phyloP scores from a whole-genome alignment of 2,888 invertebrate species.

The Harpagoxenus sublaevis region DNA sequence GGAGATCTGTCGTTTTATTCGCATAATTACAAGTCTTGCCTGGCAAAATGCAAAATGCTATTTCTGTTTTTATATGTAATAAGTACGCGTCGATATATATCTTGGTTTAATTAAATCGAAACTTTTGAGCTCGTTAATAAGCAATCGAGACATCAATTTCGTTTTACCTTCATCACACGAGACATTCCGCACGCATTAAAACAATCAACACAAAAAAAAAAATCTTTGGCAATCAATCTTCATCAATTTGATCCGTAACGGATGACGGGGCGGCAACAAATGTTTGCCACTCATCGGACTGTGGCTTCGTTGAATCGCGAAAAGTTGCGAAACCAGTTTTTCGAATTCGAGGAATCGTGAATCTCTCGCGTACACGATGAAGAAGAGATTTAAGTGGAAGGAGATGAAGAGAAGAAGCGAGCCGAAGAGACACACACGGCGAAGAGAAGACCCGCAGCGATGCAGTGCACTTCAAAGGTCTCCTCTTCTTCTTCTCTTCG shows the following conservation, averaged over 20 bases:
- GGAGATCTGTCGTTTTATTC: neutral
- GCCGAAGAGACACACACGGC: slow-evolving; percentile 32
- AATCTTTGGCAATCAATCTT: slow-evolving; percentile 39
- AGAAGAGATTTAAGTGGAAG: slow-evolving; percentile 55
- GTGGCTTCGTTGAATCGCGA: slow-evolving; percentile 59
- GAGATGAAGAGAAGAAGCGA: slow-evolving; percentile 22
- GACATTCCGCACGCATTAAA: slow-evolving; percentile 14
- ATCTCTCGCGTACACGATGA: slow-evolving; percentile 43
- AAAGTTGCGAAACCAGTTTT: slow-evolving; percentile 71
- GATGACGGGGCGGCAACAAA: slow-evolving; percentile 37
- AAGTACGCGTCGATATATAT: neutral
- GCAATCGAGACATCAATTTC: slow-evolving; percentile 25
- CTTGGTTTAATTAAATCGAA: slow-evolving; percentile 16
- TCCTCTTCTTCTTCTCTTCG: slow-evolving; percentile 19
- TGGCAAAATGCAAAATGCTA: neutral
- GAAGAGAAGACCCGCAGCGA: slow-evolving; percentile 65
- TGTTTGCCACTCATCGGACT: slow-evolving; percentile 58
- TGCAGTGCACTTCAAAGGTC: slow-evolving; percentile 59
- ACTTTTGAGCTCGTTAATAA: neutral
- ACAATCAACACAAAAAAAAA: neutral
- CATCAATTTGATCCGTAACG: slow-evolving; percentile 37
- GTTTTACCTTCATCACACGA: neutral
- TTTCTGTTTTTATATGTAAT: neutral
- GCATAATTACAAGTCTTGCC: neutral
- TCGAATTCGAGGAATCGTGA: slow-evolving; percentile 70